A percentile compares a stretch with the other conserved stretches of the same genome.
Conservation (phyloP, 2,888 invertebrate genomes). For the Tipula confusa region DNA sequence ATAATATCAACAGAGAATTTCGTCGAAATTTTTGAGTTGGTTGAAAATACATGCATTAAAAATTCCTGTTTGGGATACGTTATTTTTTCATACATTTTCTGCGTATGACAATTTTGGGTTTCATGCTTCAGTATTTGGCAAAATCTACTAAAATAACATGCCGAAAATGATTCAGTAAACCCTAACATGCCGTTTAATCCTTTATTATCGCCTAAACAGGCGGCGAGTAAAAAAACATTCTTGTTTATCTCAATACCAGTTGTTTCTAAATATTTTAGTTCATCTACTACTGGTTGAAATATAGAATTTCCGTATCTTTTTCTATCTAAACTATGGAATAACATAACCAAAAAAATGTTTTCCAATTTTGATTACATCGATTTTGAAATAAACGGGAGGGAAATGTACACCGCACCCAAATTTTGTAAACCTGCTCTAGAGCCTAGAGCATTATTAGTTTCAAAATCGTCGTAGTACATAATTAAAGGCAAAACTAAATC, state of each 20-base stretch:
- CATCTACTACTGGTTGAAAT: slow-evolving; percentile 20
- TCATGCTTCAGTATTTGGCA: neutral
- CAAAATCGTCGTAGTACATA: slow-evolving; percentile 33
- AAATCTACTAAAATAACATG: neutral
- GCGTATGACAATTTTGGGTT: neutral
- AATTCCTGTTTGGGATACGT: neutral
- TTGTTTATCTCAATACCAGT: slow-evolving; percentile 27
- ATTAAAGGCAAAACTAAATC: slow-evolving; percentile 29
- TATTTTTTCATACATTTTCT: neutral
- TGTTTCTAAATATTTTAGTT: slow-evolving; percentile 31
- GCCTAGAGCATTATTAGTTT: slow-evolving; percentile 32
- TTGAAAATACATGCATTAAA: neutral
- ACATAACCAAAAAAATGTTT: neutral
- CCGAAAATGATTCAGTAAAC: no score
- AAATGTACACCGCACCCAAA: no score
- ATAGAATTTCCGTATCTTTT: neutral
- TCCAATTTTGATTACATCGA: slow-evolving; percentile 28
- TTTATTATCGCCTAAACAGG: neutral
- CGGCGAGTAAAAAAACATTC: neutral
- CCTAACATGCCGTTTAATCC: neutral
- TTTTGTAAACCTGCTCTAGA: slow-evolving; percentile 33
- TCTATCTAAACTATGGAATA: slow-evolving; percentile 34
- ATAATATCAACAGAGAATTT: neutral
- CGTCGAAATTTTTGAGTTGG: no score
- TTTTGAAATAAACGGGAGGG: slow-evolving; percentile 28